Base-by-base conservation (phyloP, 2,113 vertebrate species). In the Heptranchias perlo region DNA sequence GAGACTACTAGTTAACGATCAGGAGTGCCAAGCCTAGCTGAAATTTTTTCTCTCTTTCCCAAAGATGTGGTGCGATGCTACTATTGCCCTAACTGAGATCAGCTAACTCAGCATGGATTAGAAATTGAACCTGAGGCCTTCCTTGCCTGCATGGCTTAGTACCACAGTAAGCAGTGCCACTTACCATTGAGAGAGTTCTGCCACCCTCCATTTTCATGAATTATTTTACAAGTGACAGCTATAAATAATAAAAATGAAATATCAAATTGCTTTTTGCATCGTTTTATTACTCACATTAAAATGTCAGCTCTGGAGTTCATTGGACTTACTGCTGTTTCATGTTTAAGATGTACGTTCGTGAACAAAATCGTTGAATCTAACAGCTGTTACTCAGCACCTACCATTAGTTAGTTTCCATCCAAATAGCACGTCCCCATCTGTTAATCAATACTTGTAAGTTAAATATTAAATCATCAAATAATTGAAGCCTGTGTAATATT, bases 381-480 rank as follows among this genome's bases (percentile, higher is more conserved):
- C 78, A 82, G 16, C 18, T 82, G 39, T 82, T 5, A 44, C 78
- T 47, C 39, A 82, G 78, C 39, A 82, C 39, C 78, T 21, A 21
- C 14, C 39, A 21, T 44, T 44, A 82, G 78, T 82, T 47, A 47
- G 78, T 39, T 82, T 82, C 16, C 23, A 39, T 39, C 16, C 44
- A 44, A 82, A 47, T 44, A 39, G 14, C 78, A 82, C 39, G 0
- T 47, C 39, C 47, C 86, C 86, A 52, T 89, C 52, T 89, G 86
- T 82, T 89, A 89, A 89, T 54, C 49, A 52, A 31, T 54, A 10
- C 25, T 52, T 7, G 28, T 1, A 89, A 54, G 52, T 54, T 92
- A 61, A 92, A 61, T 61, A 92, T 92, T 92, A 92, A 92, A n/a
- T 39, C 89, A 61, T 92, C 54, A 62, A 92, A 61, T 54, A 35